These are phyloP conservation scores for Danaus plexippus DNA, from an alignment of 1,140 invertebrate genomes.

Conservation along the genomic window DNA sequence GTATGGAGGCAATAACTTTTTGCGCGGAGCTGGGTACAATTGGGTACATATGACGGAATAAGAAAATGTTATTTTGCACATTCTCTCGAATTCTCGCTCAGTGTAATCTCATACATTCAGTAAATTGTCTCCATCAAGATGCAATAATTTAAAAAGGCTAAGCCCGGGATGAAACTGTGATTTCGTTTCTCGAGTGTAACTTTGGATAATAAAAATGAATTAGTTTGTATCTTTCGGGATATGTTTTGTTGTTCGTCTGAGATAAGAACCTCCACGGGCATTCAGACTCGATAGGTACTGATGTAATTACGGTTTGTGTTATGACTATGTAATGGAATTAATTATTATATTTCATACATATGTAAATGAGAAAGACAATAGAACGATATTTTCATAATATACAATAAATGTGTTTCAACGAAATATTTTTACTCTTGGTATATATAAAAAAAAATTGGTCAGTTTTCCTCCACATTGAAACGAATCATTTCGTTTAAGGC, in stretches of 20 bases:
- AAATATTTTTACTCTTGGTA: no score
- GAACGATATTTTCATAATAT: no score
- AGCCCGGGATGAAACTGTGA: slow-evolving; percentile 33
- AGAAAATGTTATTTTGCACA: slow-evolving; percentile 47
- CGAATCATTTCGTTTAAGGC: slow-evolving; percentile 32
- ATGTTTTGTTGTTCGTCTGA: slow-evolving; percentile 11
- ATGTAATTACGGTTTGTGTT: no score
- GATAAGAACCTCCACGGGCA: slow-evolving; percentile 3
- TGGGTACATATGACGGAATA: slow-evolving; percentile 30
- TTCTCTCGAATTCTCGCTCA: slow-evolving; percentile 35
- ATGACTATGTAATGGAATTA: no score
- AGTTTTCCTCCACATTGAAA: slow-evolving; percentile 1
- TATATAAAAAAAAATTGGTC: no score
- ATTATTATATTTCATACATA: no score
- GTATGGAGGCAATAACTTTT: slow-evolving; percentile 19
- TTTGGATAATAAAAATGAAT: no score
- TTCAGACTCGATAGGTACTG: no score
- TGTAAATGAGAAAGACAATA: no score
- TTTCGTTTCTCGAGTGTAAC: slow-evolving; percentile 14
- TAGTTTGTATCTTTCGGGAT: no score
- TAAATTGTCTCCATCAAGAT: slow-evolving; percentile 55
- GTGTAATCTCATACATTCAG: slow-evolving; percentile 51
- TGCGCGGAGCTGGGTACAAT: slow-evolving; percentile 18
- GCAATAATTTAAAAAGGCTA: slow-evolving; percentile 50
- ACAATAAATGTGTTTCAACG: no score